These are phyloP conservation scores for Peribatodes rhomboidaria DNA, from an alignment of 2,888 invertebrate species.

Conservation along the genomic window DNA sequence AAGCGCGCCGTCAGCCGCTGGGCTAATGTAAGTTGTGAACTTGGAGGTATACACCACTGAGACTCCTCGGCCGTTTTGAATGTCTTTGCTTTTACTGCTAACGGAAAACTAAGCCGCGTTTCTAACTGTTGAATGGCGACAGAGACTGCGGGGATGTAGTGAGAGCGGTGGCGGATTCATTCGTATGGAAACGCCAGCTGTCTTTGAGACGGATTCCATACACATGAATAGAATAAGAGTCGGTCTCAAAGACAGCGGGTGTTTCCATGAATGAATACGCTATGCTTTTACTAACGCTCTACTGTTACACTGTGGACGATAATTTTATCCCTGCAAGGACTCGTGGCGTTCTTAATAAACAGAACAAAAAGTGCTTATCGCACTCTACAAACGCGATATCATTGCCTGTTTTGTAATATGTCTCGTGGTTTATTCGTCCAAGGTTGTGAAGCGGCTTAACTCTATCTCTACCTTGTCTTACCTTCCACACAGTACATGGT, in stretches of 20 bases:
- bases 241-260: too few species aligned
- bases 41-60: conserved; percentile 18
- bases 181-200: not conserved
- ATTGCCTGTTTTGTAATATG: not conserved
- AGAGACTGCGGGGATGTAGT: too few species aligned
- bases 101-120: not conserved
- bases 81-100: not conserved
- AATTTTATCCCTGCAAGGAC: not conserved
- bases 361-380: not conserved
- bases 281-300: not conserved
- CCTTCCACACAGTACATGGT: conserved; percentile 28
- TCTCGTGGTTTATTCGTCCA: conserved; percentile 17
- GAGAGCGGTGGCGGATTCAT: not conserved
- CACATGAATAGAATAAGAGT: too few species aligned
- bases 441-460: conserved; percentile 24
- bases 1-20: conserved; percentile 47
- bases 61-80: not conserved
- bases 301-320: too few species aligned
- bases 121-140: not conserved
- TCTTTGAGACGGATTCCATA: not conserved
- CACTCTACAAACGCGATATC: not conserved
- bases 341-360: not conserved
- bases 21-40: conserved; percentile 47
- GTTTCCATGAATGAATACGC: not conserved
- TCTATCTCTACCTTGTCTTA: conserved; percentile 36